Evolutionary conservation across 2,113 vertebrate species (phyloP).

Genomic region (Ailuropoda melanoleuca): DNA sequence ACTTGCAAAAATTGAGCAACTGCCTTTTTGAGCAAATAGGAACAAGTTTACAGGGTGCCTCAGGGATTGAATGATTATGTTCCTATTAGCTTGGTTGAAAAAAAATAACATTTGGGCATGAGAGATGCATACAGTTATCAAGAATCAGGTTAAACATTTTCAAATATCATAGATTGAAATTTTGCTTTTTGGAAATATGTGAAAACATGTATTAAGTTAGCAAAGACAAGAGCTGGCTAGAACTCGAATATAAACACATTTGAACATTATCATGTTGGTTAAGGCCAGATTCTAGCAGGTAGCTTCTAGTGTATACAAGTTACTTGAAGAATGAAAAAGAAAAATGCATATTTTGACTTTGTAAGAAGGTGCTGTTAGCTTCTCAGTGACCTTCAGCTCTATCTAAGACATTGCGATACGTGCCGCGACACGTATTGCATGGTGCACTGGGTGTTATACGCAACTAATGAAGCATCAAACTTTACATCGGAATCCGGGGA

Average conservation of each 20-base stretch:
- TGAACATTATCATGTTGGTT: neutral
- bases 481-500: too few species aligned
- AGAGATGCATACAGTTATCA: constrained; percentile 3
- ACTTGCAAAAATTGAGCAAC: constrained; percentile 64
- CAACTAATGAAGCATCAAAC: too few species aligned
- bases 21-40: constrained; percentile 18
- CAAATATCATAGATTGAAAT: constrained; percentile 37
- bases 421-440: too few species aligned
- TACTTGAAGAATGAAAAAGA: neutral
- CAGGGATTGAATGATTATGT: neutral
- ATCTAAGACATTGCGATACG: neutral
- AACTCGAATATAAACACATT: neutral
- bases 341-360: neutral
- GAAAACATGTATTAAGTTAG: constrained; percentile 11
- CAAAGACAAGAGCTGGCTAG: neutral
- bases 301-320: neutral
- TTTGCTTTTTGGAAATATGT: constrained; percentile 26
- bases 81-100: constrained; percentile 30
- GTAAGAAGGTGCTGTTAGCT: neutral
- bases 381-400: neutral
- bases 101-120: constrained; percentile 40
- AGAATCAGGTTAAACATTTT: constrained; percentile 23
- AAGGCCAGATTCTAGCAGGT: neutral
- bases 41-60: neutral
- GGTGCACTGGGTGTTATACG: too few species aligned